These are phyloP conservation scores for Mustela lutreola DNA, from an alignment of 2,113 vertebrate species.

Conservation along the genomic window DNA sequence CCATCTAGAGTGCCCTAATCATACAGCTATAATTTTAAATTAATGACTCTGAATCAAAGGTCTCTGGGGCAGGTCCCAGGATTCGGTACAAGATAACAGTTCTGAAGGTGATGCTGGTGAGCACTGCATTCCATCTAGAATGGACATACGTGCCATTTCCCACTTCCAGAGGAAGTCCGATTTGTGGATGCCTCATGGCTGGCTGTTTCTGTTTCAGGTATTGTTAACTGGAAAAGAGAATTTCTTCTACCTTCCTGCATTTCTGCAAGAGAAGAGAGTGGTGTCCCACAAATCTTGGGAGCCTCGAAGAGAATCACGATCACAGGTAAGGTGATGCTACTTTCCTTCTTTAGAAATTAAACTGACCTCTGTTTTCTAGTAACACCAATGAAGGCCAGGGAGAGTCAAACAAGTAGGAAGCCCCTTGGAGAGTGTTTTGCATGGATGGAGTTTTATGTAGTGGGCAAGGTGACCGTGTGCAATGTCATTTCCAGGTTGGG, in stretches of 20 bases:
- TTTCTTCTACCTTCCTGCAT: neutral
- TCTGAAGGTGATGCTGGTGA: neutral
- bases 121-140: neutral
- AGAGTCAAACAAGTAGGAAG: neutral
- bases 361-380: neutral
- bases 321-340: neutral
- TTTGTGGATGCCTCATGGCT: neutral
- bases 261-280: neutral
- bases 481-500: neutral
- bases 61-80: neutral
- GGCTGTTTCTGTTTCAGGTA: slow-evolving; percentile 10
- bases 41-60: slow-evolving; percentile 48
- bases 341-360: slow-evolving; percentile 4
- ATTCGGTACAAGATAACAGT: neutral
- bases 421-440: neutral
- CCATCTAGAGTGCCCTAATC: slow-evolving; percentile 52
- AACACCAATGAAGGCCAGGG: neutral
- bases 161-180: neutral
- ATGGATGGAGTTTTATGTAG: neutral
- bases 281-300: neutral
- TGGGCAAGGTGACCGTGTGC: neutral
- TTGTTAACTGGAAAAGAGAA: slow-evolving; percentile 12
- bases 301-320: neutral
- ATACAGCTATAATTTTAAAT: slow-evolving; percentile 62
- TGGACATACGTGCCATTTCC: neutral